Evolutionary conservation across 1,140 invertebrate species (phyloP), one percentile per base, ranked within the genome.

Genomic region (Drosophila tani): DNA sequence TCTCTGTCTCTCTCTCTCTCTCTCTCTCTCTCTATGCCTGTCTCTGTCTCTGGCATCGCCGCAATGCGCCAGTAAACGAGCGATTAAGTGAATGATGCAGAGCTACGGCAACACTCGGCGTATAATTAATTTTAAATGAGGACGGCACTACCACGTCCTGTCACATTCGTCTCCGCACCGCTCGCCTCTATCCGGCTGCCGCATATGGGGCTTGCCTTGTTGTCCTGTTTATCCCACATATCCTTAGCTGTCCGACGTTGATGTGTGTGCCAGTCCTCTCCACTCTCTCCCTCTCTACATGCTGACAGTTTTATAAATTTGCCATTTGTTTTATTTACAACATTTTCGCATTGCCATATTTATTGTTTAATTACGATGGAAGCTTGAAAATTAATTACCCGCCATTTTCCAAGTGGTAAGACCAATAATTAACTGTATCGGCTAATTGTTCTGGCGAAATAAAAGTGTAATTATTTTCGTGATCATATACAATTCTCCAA

Each of bases 41-140:
- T 46, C 1, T 21, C 27, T 40, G 2, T 19, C 21, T 21, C 24
- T 5, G 21, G 32, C 21, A 64, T 73, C 27, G 56, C 17, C 66
- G 46, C 79, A 65, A 38, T 79, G 49, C 66, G 69, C 67, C 76
- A 82, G 70, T 77, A 87, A 88, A 80, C 75, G 83, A 80, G 67
- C 84, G 84, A 79, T 80, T 88, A 88, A 86, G 62, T 69, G 76
- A 83, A 83, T 83, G 84, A 86, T 69, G 76, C 84, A 88, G 68
- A 83, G 84, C 80, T 73, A 77, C 51, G 59, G 79, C 82, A 57
- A 81, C 85, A 88, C 80, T 83, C 51, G 84, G 65, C 81, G 83
- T 87, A 87, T 87, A 87, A 87, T 88, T 87, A 87, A 87, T 87
- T 87, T 88, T 84, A 87, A 87, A 87, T 87, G 73, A 60, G 65